These are phyloP conservation scores for Amphipoea oculea DNA, from an alignment of 2,888 invertebrate species.

Conservation along the genomic window DNA sequence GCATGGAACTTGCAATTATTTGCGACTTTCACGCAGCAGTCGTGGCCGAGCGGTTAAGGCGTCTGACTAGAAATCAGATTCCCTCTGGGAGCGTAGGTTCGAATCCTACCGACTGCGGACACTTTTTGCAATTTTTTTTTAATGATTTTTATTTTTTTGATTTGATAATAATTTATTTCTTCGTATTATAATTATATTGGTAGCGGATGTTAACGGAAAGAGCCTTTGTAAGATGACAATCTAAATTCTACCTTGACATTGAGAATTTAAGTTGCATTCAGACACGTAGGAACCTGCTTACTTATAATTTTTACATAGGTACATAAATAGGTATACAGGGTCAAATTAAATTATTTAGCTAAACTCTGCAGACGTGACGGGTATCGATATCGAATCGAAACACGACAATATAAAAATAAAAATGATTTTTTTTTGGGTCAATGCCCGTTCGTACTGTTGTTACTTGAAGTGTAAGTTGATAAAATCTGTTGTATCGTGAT, in stretches of 20 bases:
- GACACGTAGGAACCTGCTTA: constrained; percentile 87
- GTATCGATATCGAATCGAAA: too few relatives aligned
- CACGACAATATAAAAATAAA: too few relatives aligned
- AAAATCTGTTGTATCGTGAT: too few relatives aligned
- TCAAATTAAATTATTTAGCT: background rate
- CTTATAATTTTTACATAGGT: background rate
- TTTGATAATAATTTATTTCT: background rate
- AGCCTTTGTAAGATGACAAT: background rate
- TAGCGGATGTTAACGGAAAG: background rate
- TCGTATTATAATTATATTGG: background rate
- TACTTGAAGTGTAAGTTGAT: too few relatives aligned
- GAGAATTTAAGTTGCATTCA: constrained; percentile 93
- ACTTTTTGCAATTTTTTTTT: constrained; percentile 31
- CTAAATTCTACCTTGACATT: background rate
- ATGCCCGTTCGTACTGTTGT: too few relatives aligned
- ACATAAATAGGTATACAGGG: background rate
- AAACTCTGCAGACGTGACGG: background rate
- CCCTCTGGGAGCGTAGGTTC: constrained; percentile 97
- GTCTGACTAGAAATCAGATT: constrained; percentile 97
- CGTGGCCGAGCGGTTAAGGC: constrained; percentile 97
- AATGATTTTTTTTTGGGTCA: too few relatives aligned
- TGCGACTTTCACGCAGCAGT: constrained; percentile 86
- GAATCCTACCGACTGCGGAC: constrained; percentile 96
- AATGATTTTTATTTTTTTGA: accelerated
- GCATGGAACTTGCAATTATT: constrained; percentile 21